These are phyloP conservation scores for Sebastes jordani DNA, from an alignment of 2,797 vertebrate species.

Conservation along the genomic window DNA sequence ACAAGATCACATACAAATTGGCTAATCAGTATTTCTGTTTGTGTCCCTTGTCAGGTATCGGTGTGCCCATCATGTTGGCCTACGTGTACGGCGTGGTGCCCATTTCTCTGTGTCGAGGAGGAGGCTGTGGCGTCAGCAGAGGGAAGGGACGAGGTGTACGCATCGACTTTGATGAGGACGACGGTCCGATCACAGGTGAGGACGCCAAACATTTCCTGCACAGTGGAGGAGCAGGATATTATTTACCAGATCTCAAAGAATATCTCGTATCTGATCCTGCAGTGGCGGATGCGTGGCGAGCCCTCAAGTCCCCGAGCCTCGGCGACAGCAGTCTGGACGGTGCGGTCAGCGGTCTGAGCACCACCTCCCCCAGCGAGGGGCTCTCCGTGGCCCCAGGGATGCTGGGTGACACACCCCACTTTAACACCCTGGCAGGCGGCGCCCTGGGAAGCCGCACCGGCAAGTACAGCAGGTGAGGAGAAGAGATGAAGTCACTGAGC, in stretches of 20 bases:
- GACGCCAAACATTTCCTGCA: not conserved
- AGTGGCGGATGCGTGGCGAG: slow-evolving; percentile 94
- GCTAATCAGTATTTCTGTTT: not conserved
- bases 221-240: not conserved
- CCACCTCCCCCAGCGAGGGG: slow-evolving; percentile 88
- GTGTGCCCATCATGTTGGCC: slow-evolving; percentile 98
- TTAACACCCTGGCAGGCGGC: slow-evolving; percentile 92
- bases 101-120: slow-evolving; percentile 95
- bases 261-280: not conserved
- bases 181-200: slow-evolving; percentile 96
- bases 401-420: slow-evolving; percentile 91
- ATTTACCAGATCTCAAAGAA: not conserved
- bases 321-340: slow-evolving; percentile 97
- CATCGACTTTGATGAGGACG: slow-evolving; percentile 97
- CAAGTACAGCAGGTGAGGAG: slow-evolving; percentile 89
- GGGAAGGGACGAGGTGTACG: slow-evolving; percentile 95
- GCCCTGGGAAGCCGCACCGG: slow-evolving; percentile 88
- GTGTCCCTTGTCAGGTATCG: slow-evolving; percentile 85
- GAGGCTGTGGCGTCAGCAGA: slow-evolving; percentile 95
- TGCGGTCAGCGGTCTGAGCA: slow-evolving; percentile 93
- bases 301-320: slow-evolving; percentile 96
- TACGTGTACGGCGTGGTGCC: slow-evolving; percentile 98
- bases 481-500: not conserved
- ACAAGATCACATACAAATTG: not conserved
- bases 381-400: slow-evolving; percentile 86